These are phyloP conservation scores for Chaetophractus vellerosus DNA, from an alignment of 2,797 vertebrate genomes.

Conservation along the genomic window DNA sequence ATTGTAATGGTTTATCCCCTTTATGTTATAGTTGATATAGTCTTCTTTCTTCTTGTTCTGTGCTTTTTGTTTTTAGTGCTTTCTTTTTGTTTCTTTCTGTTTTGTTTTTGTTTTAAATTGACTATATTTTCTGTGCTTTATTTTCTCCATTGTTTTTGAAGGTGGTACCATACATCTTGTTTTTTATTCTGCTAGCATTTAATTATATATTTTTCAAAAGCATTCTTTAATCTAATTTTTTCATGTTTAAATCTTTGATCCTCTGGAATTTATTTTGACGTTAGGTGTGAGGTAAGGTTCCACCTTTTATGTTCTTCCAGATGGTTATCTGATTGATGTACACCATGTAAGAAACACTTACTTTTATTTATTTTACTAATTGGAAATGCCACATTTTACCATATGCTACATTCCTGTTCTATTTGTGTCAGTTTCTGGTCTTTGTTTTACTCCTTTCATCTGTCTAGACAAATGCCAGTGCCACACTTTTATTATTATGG, in stretches of 20 bases:
- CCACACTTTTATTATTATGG: neutral
- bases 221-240: constrained; percentile 16
- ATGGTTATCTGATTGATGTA: neutral
- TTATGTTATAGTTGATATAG: neutral
- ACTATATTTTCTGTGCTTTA: neutral
- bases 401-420: constrained; percentile 13
- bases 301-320: constrained; percentile 52
- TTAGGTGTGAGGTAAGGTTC: neutral
- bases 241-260: constrained; percentile 1
- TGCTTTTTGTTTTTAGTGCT: neutral
- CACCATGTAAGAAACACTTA: neutral
- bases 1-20: neutral
- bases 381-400: neutral
- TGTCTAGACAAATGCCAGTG: neutral
- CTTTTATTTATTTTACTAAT: constrained; percentile 42
- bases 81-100: neutral
- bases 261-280: constrained; percentile 26
- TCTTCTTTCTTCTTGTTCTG: neutral
- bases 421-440: constrained; percentile 23
- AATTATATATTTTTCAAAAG: neutral
- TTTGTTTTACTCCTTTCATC: constrained; percentile 33
- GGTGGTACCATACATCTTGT: neutral
- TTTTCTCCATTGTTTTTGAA: neutral
- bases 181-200: constrained; percentile 7
- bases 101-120: constrained; percentile 1